phyloP scores from a whole-genome alignment of 2,797 vertebrate genomes.

The Steatocranus sp. region DNA sequence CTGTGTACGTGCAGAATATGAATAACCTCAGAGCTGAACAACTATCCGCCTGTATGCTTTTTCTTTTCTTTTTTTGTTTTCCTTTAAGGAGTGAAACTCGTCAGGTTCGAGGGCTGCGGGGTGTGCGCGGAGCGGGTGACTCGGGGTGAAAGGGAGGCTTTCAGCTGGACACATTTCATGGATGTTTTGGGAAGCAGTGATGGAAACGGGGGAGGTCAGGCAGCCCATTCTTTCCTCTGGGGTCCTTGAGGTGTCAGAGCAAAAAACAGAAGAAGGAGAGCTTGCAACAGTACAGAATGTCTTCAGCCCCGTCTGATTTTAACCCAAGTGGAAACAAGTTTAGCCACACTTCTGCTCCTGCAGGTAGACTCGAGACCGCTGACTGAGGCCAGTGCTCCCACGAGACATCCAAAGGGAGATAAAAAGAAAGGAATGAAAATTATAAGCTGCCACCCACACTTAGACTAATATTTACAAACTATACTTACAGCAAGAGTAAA shows the following conservation, averaged over 20 bases:
- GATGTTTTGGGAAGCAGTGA: conserved; percentile 57
- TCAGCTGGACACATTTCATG: conserved; percentile 59
- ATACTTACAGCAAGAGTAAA: conserved; percentile 6
- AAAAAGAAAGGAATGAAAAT: conserved; percentile 1
- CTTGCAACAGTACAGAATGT: conserved; percentile 28
- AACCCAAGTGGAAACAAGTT: conserved; percentile 62
- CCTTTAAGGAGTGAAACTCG: conserved; percentile 45
- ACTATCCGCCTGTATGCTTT: conserved; percentile 32
- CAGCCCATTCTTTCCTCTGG: conserved; percentile 29
- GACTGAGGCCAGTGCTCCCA: not conserved
- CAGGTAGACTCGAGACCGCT: conserved; percentile 12
- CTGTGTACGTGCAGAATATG: conserved; percentile 62
- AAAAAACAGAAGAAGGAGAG: not conserved
- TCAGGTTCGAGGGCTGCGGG: conserved; percentile 25
- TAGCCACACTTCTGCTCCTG: conserved; percentile 8
- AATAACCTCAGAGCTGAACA: conserved; percentile 36
- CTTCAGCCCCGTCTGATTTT: conserved; percentile 51
- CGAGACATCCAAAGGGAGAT: not conserved
- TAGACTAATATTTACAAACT: conserved; percentile 45
- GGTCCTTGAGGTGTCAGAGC: conserved; percentile 44
- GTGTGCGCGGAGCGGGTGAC: conserved; percentile 5
- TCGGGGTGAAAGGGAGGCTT: conserved; percentile 66
- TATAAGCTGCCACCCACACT: conserved; percentile 10
- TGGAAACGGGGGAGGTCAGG: conserved; percentile 49
- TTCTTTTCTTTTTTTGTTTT: conserved; percentile 66